phyloP scores from a whole-genome alignment of 1,140 invertebrate genomes.

The Heliothis virescens region DNA sequence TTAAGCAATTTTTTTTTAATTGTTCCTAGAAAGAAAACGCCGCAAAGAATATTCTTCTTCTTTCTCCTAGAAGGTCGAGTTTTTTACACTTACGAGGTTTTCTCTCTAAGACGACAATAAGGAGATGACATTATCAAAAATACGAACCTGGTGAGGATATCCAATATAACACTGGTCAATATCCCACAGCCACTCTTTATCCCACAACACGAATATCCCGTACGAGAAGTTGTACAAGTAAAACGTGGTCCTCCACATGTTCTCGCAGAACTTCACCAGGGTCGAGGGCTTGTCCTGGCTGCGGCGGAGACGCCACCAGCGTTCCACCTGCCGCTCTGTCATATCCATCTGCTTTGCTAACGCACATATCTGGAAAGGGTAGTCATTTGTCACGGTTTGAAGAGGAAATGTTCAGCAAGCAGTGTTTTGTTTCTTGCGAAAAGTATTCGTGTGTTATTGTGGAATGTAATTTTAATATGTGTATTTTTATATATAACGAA shows the following conservation, averaged over 20 bases:
- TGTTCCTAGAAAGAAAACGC: too few species aligned
- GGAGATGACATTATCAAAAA: too few species aligned
- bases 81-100: too few species aligned
- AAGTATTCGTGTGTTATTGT: not conserved
- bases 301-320: constrained; percentile 94
- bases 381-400: not conserved
- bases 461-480: not conserved
- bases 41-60: too few species aligned
- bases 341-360: constrained; percentile 95
- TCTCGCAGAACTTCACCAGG: constrained; percentile 97
- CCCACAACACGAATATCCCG: constrained; percentile 94
- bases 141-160: constrained; percentile 89
- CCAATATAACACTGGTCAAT: constrained; percentile 96
- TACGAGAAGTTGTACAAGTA: constrained; percentile 94
- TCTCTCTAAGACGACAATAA: too few species aligned
- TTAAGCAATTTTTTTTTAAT: too few species aligned
- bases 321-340: constrained; percentile 95
- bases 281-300: constrained; percentile 95
- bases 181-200: constrained; percentile 98
- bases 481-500: not conserved
- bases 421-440: too few species aligned
- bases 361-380: constrained; percentile 88
- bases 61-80: too few species aligned
- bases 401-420: not conserved
- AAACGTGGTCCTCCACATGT: constrained; percentile 95